phyloP scores from a whole-genome alignment of 1,140 invertebrate species.

The Trissolcus basalis region DNA sequence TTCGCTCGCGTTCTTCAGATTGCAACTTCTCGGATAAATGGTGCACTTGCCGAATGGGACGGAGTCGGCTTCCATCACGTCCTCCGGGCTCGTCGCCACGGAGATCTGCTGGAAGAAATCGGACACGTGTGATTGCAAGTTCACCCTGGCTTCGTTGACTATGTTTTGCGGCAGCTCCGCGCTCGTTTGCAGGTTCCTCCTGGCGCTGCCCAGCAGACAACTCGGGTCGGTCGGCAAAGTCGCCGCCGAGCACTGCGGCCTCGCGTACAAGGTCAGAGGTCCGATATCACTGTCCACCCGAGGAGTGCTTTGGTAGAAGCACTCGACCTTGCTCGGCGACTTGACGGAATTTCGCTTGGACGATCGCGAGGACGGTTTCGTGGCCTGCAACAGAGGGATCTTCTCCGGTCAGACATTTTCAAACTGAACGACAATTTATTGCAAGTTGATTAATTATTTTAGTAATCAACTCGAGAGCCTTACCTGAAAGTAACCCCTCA shows the following conservation, averaged over 20 bases:
- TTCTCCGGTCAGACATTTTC: not conserved
- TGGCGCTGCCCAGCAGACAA: constrained; percentile 46
- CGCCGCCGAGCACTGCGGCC: constrained; percentile 22
- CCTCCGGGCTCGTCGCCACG: constrained; percentile 75
- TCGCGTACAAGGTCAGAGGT: constrained; percentile 66
- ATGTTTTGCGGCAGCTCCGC: constrained; percentile 69
- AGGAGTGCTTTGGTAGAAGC: constrained; percentile 74
- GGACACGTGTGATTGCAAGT: constrained; percentile 74
- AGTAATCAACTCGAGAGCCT: not conserved
- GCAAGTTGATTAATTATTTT: no score
- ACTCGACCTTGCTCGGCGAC: constrained; percentile 64
- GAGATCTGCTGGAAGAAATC: constrained; percentile 78
- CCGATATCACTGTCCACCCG: constrained; percentile 73
- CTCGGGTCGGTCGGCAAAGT: constrained; percentile 48
- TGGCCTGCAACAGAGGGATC: constrained; percentile 59
- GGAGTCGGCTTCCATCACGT: constrained; percentile 71
- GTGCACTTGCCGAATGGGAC: constrained; percentile 63
- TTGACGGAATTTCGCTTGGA: constrained; percentile 68
- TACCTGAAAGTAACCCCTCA: constrained; percentile 73
- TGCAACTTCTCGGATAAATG: constrained; percentile 56
- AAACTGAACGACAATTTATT: no score
- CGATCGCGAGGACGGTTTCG: constrained; percentile 67
- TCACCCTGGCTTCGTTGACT: constrained; percentile 68
- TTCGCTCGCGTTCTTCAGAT: constrained; percentile 37
- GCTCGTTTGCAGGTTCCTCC: constrained; percentile 63